phyloP scores from a whole-genome alignment of 92 coral and sea anemone species.

The Actinernus sp. region DNA sequence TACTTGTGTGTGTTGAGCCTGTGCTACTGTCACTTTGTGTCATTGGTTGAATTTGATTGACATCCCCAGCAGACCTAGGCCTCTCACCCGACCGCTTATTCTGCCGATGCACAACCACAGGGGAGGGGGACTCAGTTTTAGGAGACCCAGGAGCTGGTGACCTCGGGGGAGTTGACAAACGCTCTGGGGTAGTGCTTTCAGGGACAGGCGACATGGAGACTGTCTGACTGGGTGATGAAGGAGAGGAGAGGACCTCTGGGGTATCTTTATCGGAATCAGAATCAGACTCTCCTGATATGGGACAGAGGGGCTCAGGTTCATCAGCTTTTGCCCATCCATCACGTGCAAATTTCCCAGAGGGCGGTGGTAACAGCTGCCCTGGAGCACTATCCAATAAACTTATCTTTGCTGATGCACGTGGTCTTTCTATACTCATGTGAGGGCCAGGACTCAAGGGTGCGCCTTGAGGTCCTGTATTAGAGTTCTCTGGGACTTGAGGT shows the following conservation, averaged over 20 bases:
- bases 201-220: conserved; percentile 3
- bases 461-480: neutral
- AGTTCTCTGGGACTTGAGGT: neutral
- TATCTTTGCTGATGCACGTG: conserved; percentile 73
- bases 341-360: conserved; percentile 79
- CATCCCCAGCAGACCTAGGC: conserved; percentile 83
- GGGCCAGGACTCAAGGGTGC: conserved; percentile 59
- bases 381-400: conserved; percentile 77
- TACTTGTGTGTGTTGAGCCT: conserved; percentile 50
- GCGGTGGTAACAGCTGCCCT: conserved; percentile 88
- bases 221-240: conserved; percentile 18
- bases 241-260: conserved; percentile 31
- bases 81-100: conserved; percentile 64
- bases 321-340: conserved; percentile 67
- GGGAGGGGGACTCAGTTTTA: conserved; percentile 2
- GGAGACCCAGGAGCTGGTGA: conserved; percentile 18
- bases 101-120: conserved; percentile 32
- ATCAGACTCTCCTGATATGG: conserved; percentile 32
- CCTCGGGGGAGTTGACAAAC: conserved; percentile 23
- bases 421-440: conserved; percentile 71
- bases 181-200: conserved; percentile 42
- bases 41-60: conserved; percentile 42
- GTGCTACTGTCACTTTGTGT: conserved; percentile 59
- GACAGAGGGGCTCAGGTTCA: conserved; percentile 2
- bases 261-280: conserved; percentile 15